These are phyloP conservation scores for Thomomys bottae DNA, from an alignment of 2,113 vertebrate genomes.

Conservation along the genomic window DNA sequence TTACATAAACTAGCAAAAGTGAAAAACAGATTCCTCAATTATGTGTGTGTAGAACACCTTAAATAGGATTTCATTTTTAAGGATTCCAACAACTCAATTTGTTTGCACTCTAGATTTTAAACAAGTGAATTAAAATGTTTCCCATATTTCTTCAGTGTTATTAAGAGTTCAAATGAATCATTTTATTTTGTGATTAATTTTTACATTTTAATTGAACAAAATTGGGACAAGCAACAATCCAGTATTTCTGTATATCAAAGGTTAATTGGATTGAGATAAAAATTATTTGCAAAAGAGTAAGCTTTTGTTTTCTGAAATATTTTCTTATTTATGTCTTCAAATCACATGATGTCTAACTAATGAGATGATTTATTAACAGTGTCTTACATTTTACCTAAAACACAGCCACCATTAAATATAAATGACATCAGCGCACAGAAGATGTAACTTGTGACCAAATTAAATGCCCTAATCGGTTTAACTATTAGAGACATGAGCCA, in stretches of 20 bases:
- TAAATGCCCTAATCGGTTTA: conserved; percentile 29
- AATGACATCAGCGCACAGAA: conserved; percentile 40
- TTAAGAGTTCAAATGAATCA: conserved; percentile 58
- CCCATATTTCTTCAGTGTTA: conserved; percentile 50
- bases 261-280: neutral
- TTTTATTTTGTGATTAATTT: conserved; percentile 50
- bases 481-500: conserved; percentile 23
- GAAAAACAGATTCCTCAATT: neutral
- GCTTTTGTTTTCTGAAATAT: conserved; percentile 12
- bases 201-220: conserved; percentile 42
- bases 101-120: conserved; percentile 32
- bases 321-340: conserved; percentile 1
- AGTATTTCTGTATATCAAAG: neutral
- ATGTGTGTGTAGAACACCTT: neutral
- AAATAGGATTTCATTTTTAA: conserved; percentile 33
- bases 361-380: neutral
- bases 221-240: neutral
- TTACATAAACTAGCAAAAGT: neutral
- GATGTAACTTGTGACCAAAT: conserved; percentile 52
- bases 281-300: neutral
- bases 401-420: neutral
- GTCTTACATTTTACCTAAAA: conserved; percentile 50
- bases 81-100: neutral
- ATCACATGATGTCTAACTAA: conserved; percentile 2
- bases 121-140: conserved; percentile 50